Base-by-base conservation (phyloP, 2,888 invertebrate genomes). In the Altica lythri region DNA sequence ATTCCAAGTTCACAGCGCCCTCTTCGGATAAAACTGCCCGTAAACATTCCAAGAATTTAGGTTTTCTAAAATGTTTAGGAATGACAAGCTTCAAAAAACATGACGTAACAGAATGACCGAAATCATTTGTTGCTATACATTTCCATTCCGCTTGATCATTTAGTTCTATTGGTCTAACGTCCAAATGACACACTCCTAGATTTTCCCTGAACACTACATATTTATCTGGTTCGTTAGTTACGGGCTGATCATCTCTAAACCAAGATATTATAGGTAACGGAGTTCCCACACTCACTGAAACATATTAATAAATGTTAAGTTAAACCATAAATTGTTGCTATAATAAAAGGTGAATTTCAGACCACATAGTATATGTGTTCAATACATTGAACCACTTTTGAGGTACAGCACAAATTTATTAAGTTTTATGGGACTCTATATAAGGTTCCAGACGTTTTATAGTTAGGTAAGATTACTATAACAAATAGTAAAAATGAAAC, bases 131-230 rank as follows among this genome's bases (percentile, higher is more conserved):
- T 4, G 92, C 92, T 2, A 93, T 87, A 72, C 92, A 93, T 73
- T 92, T 93, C 93, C 93, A 94, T 71, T 93, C 92, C 0, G 92
- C 92, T 77, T 92, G 92, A 72, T 94, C 93, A 53, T 86, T 80
- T 68, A 92, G 86, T 74, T 92, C 91, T 1, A 92, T 80, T 54
- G 82, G 81, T 48, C 81, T 81, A 29, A 93, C 84, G 67, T 89
- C 86, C 59, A 94, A 79, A 70, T 84, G 83, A 73, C 86, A 90
- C 10, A 81, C 78, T 13, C 91, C 91, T 32, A 85, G 79, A 16
- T 86, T 84, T 70, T 90, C 90, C 48, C 82, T 82, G 45, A 79
- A 81, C 34, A 86, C 80, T 59, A 82, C 81, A 70, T 89, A 92
- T 40, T 86, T 85, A n/a, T 84, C 83, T 8, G 75, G 74, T 56